Percentiles rank a stretch among this genome's conserved stretches.
These are phyloP conservation scores for Listronotus bonariensis DNA, from an alignment of 1,140 invertebrate genomes.

Conservation along the genomic window DNA sequence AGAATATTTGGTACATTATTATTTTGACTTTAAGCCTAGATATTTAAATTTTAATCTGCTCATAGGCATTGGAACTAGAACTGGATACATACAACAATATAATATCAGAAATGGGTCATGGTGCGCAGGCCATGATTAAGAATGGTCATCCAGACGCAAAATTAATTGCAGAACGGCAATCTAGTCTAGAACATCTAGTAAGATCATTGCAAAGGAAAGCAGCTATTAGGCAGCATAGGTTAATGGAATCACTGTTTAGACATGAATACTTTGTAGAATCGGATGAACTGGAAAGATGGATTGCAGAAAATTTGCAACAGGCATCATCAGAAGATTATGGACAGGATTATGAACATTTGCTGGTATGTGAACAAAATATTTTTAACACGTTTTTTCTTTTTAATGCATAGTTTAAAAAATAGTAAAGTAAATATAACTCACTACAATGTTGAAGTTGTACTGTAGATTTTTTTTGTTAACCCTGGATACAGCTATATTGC, in stretches of 20 bases:
- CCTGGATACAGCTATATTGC: too few species aligned
- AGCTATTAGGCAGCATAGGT: constrained; percentile 75
- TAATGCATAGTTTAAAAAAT: too few species aligned
- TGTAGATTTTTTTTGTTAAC: too few species aligned
- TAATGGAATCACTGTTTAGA: constrained; percentile 90
- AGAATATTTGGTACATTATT: too few species aligned
- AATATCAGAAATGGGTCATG: constrained; percentile 89
- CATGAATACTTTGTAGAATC: constrained; percentile 94
- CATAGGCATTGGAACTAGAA: constrained; percentile 84
- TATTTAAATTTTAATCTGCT: constrained; percentile 14
- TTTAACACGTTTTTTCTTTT: too few species aligned
- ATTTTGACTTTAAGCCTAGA: too few species aligned
- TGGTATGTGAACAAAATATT: constrained; percentile 61
- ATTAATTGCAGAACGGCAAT: constrained; percentile 77
- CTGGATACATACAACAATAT: constrained; percentile 92
- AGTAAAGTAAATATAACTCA: too few species aligned
- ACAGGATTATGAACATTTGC: constrained; percentile 94
- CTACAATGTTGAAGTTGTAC: too few species aligned
- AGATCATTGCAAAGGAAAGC: constrained; percentile 81
- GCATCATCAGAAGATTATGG: constrained; percentile 95
- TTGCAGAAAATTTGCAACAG: constrained; percentile 87
- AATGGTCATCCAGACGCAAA: constrained; percentile 79
- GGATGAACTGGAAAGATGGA: constrained; percentile 91
- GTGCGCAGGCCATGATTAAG: constrained; percentile 77
- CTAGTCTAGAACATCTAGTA: constrained; percentile 77